These are phyloP conservation scores for Lypha dubia DNA, from an alignment of 2,888 invertebrate genomes.

Conservation along the genomic window DNA sequence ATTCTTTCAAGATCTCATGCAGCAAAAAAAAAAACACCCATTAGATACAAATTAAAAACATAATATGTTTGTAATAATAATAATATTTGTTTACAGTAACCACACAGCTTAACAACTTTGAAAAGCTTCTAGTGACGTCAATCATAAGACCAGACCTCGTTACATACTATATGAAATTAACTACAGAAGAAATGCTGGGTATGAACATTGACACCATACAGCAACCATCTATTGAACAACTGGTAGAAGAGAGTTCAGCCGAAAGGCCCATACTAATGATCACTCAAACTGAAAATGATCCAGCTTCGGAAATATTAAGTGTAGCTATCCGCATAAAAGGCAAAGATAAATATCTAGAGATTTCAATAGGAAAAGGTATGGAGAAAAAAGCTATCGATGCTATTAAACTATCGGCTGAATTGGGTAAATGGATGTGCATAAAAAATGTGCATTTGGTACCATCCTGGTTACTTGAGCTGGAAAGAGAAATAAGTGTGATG, in stretches of 20 bases:
- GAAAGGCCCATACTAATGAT: slow-evolving; percentile 92
- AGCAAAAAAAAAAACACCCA: too few species aligned
- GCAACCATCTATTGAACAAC: slow-evolving; percentile 80
- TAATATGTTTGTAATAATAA: neutral
- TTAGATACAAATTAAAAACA: slow-evolving; percentile 15
- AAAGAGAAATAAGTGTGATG: slow-evolving; percentile 86
- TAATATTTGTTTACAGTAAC: slow-evolving; percentile 33
- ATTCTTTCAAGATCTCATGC: too few species aligned
- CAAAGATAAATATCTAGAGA: slow-evolving; percentile 85
- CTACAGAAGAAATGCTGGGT: slow-evolving; percentile 85
- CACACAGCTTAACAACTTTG: slow-evolving; percentile 45
- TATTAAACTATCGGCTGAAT: slow-evolving; percentile 85
- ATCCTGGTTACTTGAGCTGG: slow-evolving; percentile 88
- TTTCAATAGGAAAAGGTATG: slow-evolving; percentile 93
- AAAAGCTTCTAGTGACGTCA: slow-evolving; percentile 87
- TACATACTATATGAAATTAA: slow-evolving; percentile 89
- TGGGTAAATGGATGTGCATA: slow-evolving; percentile 90
- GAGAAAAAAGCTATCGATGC: slow-evolving; percentile 86
- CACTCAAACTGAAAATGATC: slow-evolving; percentile 95
- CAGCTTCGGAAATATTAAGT: slow-evolving; percentile 90
- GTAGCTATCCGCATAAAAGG: slow-evolving; percentile 85
- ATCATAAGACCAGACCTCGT: slow-evolving; percentile 92
- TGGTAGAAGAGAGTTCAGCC: slow-evolving; percentile 80
- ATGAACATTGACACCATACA: slow-evolving; percentile 78
- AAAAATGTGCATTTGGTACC: slow-evolving; percentile 92